Base-by-base conservation (phyloP, 2,888 invertebrate species). In the Tinea pellionella region DNA sequence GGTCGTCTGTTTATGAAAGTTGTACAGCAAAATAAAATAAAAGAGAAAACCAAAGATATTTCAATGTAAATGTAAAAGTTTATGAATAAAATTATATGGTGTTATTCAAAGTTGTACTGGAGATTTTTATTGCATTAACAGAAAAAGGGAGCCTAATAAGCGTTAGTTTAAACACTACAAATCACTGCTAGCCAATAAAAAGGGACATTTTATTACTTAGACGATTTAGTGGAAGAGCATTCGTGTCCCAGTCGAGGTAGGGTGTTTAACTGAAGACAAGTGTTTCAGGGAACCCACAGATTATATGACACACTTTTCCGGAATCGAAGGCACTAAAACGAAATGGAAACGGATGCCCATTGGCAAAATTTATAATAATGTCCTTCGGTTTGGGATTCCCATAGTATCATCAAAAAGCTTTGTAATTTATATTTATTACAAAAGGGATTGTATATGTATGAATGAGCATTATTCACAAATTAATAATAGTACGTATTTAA, bases 191-290 rank as follows among this genome's bases (percentile, higher is more conserved):
- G 65, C 68, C 68, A 67, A 74, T 78, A 75, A 77, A n/a, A 75
- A 61, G 64, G 61, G 68, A 71, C 73, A 70, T 65, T 78, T 76
- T 73, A 78, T 66, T 65, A 68, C 67, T 65, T 47, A 57, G 43
- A 67, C 64, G 72, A 78, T 76, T 75, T 76, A 73, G 64, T 66
- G 67, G 65, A 66, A 67, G 68, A 18, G 47, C 15, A 47, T 67
- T n/a, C 67, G 69, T 71, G 73, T 76, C 69, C 71, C 72, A 29
- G 70, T 74, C 71, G 69, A 69, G 68, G 66, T 67, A 65, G 64
- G 67, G 69, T 73, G 73, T 75, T 72, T 75, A 77, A 71, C 65
- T 68, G 68, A 63, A 60, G 70, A 68, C 69, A 69, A 70, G 69
- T 71, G 71, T 74, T 76, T 68, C 67, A 12, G 43, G 41, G 59